Base-by-base conservation (phyloP, 2,797 vertebrate genomes). In the Echeneis naucrates region DNA sequence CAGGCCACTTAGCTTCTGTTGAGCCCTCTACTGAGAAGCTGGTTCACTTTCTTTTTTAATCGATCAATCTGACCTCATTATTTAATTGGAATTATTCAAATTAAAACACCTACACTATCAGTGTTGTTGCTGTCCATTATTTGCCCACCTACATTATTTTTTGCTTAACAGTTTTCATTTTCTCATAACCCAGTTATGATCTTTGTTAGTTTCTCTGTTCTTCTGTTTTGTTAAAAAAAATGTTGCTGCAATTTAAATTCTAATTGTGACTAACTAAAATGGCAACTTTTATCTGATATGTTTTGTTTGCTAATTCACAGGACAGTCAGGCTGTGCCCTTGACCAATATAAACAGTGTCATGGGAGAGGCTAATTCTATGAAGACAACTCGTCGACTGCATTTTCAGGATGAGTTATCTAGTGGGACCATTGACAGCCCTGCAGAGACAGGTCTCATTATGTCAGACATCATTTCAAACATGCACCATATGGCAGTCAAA, bases 291-390 rank as follows among this genome's bases (percentile, higher is more conserved):
- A 17, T 38, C n/a, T 40, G 26, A 12, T 38, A 54, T 51, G 2
- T 27, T 69, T 50, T 72, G 7, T 53, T 40, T 2, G 8, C 48
- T 72, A 1, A 48, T 58, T 66, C 45, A 58, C 84, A 95, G 97
- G 97, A 97, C 70, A 95, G 93, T 80, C 97, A 97, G 84, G 96
- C 96, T 4, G 92, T 96, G 58, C 96, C 96, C 0, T 88, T 97
- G 54, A 52, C 94, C 50, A 94, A 96, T 0, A 91, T 98, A 64
- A 95, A 93, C 78, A 95, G 88, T 0, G 84, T 96, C 66, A 78
- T 94, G 16, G 75, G 90, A 0, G 93, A 94, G 23, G 82, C 85
- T 19, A 88, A 86, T 40, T 78, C 90, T 0, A 78, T 60, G 65
- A 96, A 95, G 83, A 75, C 59, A 0, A 75, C 87, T 3, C 96